Conservation (phyloP, 2,888 invertebrate species). For the Heliconius aoede region DNA sequence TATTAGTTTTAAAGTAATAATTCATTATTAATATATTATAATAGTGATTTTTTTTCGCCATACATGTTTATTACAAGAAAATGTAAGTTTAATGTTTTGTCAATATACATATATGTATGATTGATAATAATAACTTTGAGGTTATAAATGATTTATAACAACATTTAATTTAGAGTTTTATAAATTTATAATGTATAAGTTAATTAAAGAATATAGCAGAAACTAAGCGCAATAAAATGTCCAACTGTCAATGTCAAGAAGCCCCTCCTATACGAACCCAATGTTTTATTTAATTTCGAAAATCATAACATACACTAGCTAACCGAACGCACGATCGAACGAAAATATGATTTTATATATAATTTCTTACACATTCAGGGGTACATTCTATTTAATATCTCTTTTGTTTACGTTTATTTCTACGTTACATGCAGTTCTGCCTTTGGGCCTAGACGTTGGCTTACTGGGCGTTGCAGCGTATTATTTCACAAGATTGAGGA, state of each 20-base stretch:
- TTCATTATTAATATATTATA: not conserved
- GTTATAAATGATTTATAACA: not conserved
- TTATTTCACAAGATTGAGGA: conserved; percentile 67
- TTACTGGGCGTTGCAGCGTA: conserved; percentile 67
- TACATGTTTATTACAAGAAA: conserved; percentile 1
- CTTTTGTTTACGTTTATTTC: conserved; percentile 61
- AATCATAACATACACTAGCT: conserved; percentile 59
- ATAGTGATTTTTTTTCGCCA: not conserved
- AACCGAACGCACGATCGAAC: conserved; percentile 62
- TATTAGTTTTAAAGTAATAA: not conserved
- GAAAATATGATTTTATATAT: conserved; percentile 69
- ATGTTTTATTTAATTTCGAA: conserved; percentile 64
- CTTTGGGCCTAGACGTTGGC: conserved; percentile 72
- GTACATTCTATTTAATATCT: conserved; percentile 59
- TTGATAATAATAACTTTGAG: conserved; percentile 1
- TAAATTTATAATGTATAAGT: not conserved
- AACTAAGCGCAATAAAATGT: conserved; percentile 19
- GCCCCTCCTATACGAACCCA: conserved; percentile 45
- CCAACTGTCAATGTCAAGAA: conserved; percentile 40
- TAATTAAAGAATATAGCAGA: not conserved
- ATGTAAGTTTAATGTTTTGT: conserved; percentile 1
- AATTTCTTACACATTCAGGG: conserved; percentile 58
- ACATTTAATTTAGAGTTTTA: not conserved
- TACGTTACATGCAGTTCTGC: conserved; percentile 71
- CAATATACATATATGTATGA: not conserved